Conservation (phyloP, 2,113 vertebrate genomes). For the Phylloscopus trochiloides region DNA sequence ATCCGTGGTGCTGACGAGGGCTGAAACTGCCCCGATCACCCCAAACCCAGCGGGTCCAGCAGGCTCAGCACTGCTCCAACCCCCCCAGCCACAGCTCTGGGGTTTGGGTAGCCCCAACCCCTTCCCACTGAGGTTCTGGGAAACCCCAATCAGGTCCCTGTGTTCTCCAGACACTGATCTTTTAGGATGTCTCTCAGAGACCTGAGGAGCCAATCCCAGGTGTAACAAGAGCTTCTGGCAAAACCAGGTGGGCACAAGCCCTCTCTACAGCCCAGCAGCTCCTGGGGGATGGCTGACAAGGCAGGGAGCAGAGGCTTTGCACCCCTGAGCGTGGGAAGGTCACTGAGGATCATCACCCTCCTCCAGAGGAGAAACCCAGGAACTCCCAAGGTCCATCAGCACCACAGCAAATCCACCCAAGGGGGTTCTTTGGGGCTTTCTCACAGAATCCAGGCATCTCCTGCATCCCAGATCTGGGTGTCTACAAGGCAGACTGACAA, state of each 20-base stretch:
- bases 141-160: background rate
- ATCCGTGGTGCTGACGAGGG: rapidly evolving
- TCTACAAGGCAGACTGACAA: background rate
- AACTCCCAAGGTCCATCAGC: background rate
- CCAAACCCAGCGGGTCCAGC: background rate
- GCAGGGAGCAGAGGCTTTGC: background rate
- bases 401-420: background rate
- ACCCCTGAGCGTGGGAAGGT: background rate
- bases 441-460: background rate
- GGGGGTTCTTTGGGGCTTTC: background rate
- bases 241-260: background rate
- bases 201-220: background rate
- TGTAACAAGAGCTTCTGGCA: background rate
- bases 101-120: background rate
- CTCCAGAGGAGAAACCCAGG: background rate
- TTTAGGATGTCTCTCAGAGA: background rate
- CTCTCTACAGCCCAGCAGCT: background rate
- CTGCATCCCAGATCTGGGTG: background rate
- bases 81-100: background rate
- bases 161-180: background rate
- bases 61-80: background rate
- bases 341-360: background rate
- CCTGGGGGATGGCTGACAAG: background rate
- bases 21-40: background rate
- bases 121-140: background rate